phyloP scores from a whole-genome alignment of 2,113 vertebrate genomes.

The Leptocoma aspasia region DNA sequence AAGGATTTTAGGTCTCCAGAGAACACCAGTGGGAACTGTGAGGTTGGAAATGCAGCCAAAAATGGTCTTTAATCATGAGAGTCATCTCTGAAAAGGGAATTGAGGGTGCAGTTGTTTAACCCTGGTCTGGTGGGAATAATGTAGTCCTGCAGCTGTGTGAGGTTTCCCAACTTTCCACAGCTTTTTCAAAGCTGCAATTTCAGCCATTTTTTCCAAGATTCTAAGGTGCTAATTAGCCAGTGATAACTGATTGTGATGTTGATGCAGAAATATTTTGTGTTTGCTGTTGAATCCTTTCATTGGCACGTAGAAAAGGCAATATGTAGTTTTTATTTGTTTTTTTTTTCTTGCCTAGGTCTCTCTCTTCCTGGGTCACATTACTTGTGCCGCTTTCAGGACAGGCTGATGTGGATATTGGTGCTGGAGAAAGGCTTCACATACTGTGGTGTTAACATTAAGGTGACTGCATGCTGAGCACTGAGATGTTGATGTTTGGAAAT shows the following conservation, averaged over 20 bases:
- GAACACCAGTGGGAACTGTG: not conserved
- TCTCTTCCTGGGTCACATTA: conserved; percentile 91
- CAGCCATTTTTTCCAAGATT: not conserved
- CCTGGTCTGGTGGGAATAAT: not conserved
- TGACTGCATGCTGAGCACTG: conserved; percentile 58
- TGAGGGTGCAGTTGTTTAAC: not conserved
- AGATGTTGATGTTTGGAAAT: not conserved
- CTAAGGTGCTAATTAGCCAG: not conserved
- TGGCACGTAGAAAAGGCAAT: not conserved
- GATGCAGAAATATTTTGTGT: not conserved
- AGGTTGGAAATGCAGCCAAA: not conserved
- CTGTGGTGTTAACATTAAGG: conserved; percentile 95
- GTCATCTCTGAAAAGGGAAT: not conserved
- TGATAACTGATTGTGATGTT: not conserved
- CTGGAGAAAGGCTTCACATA: conserved; percentile 93
- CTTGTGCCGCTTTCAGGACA: conserved; percentile 93
- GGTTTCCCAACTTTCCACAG: not conserved
- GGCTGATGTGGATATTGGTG: conserved; percentile 92
- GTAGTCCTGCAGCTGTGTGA: not conserved
- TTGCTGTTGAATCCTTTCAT: not conserved
- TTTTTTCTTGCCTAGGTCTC: conserved; percentile 75
- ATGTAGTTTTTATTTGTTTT: not conserved
- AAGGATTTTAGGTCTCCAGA: not conserved
- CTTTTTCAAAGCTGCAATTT: not conserved
- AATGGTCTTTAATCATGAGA: not conserved